Evolutionary conservation across 2,888 invertebrate species (phyloP).

Genomic region (Drosophila phalerata): DNA sequence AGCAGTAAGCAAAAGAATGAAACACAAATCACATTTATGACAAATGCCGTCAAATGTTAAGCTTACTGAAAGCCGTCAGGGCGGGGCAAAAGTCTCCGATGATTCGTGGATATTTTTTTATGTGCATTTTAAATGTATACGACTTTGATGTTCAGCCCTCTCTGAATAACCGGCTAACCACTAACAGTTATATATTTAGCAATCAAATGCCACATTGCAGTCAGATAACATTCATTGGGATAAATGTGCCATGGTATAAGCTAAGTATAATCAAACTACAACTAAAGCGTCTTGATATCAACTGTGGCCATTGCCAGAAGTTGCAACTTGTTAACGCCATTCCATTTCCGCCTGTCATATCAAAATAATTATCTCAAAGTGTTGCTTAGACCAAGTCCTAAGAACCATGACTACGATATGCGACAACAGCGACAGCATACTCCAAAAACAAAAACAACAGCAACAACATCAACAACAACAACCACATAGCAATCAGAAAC

Average conservation of each 20-base stretch:
- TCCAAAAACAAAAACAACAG: conserved; percentile 9
- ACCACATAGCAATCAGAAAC: conserved; percentile 40
- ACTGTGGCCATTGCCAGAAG: conserved; percentile 39
- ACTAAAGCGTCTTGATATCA: conserved; percentile 45
- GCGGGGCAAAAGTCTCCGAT: background rate
- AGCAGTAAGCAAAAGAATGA: conserved; percentile 36
- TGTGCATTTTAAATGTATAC: conserved; percentile 33
- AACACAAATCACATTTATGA: conserved; percentile 73
- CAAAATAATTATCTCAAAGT: conserved; percentile 81
- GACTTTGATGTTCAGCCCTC: background rate
- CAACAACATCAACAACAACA: conserved; percentile 36
- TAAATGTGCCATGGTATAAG: conserved; percentile 48
- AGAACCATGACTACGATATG: conserved; percentile 48
- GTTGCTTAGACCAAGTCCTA: conserved; percentile 62
- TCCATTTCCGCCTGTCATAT: conserved; percentile 83
- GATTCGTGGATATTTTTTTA: conserved; percentile 39
- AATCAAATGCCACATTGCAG: conserved; percentile 62
- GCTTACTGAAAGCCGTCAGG: conserved; percentile 27
- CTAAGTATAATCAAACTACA: conserved; percentile 37
- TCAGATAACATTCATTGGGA: conserved; percentile 65
- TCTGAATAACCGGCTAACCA: background rate
- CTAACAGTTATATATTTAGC: conserved; percentile 44
- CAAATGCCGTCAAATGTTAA: conserved; percentile 58
- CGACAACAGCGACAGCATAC: conserved; percentile 15
- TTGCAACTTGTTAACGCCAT: conserved; percentile 78